Evolutionary conservation across 2,888 invertebrate species (phyloP).

Genomic region (Prenolepis imparis): DNA sequence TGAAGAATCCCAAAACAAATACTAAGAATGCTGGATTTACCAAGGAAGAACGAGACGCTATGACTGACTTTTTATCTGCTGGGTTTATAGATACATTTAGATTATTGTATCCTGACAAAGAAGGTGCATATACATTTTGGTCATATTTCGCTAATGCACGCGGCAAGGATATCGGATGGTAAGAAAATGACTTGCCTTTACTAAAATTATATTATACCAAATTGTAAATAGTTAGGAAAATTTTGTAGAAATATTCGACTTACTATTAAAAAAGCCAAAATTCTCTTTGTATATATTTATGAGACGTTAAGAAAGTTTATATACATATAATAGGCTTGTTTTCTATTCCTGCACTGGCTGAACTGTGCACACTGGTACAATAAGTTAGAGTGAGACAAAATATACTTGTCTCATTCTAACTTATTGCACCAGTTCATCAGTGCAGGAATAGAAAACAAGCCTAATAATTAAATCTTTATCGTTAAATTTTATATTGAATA

Average conservation of each 20-base stretch:
- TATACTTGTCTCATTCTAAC: too few species aligned
- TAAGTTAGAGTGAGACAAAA: too few species aligned
- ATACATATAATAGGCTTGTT: too few species aligned
- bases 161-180: constrained; percentile 98
- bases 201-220: constrained; percentile 10
- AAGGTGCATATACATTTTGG: constrained; percentile 97
- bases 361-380: too few species aligned
- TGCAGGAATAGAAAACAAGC: too few species aligned
- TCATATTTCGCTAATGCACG: constrained; percentile 96
- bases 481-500: constrained; percentile 36
- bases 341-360: too few species aligned
- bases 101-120: constrained; percentile 93
- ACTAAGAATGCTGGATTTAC: constrained; percentile 98
- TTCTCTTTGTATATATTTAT: background rate
- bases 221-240: background rate
- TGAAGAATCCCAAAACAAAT: constrained; percentile 97
- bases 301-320: background rate
- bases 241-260: background rate
- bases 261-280: background rate
- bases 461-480: background rate
- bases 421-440: too few species aligned
- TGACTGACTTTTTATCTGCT: constrained; percentile 93
- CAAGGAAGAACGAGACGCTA: constrained; percentile 96
- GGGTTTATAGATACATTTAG: constrained; percentile 97
- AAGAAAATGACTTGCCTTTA: constrained; percentile 78